Evolutionary conservation across 2,888 invertebrate species (phyloP).

Genomic region (Polyommatus iphigenia): DNA sequence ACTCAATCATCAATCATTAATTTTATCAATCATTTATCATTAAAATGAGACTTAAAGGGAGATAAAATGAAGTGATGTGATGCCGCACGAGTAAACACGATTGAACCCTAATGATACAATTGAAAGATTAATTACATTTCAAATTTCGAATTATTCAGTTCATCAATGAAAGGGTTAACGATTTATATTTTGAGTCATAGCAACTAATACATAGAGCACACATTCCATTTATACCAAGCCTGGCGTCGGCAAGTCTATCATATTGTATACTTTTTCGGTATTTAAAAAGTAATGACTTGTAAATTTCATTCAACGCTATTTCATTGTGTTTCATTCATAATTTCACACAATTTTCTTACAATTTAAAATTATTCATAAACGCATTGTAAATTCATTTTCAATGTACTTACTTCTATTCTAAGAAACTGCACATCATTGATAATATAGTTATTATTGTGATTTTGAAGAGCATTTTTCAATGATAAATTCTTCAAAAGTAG

Average conservation of each 20-base stretch:
- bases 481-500: too few relatives aligned
- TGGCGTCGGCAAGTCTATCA: constrained; percentile 62
- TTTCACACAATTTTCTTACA: constrained; percentile 54
- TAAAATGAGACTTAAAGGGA: constrained; percentile 78
- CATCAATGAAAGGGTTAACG: constrained; percentile 54
- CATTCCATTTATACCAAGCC: constrained; percentile 30
- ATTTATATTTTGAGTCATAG: background rate
- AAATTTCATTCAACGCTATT: constrained; percentile 34
- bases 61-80: constrained; percentile 75
- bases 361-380: constrained; percentile 52
- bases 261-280: constrained; percentile 46
- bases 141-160: constrained; percentile 57
- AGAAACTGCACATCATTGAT: constrained; percentile 14
- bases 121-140: constrained; percentile 71
- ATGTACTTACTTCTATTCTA: constrained; percentile 37
- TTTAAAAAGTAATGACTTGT: constrained; percentile 25
- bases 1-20: constrained; percentile 68
- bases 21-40: constrained; percentile 70
- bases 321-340: constrained; percentile 52
- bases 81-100: constrained; percentile 69
- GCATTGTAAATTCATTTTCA: constrained; percentile 44
- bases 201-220: background rate
- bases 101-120: constrained; percentile 71
- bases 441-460: background rate
- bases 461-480: background rate